phyloP scores from a whole-genome alignment of 2,113 vertebrate species.

The Taxidea taxus region DNA sequence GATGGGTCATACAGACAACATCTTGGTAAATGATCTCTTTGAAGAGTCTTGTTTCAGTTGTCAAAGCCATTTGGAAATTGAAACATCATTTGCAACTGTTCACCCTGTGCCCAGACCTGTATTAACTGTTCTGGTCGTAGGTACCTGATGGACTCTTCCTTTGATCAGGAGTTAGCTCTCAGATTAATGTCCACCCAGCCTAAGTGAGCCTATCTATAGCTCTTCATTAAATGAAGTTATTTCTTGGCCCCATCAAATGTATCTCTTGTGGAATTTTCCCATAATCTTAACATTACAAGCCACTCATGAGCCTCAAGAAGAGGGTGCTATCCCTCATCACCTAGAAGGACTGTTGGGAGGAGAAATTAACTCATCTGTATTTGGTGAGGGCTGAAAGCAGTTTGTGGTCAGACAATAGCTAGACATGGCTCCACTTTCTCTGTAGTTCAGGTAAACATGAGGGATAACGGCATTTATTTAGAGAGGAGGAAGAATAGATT shows the following conservation, averaged over 20 bases:
- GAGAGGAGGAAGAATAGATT: not conserved
- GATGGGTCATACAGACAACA: not conserved
- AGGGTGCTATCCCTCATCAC: not conserved
- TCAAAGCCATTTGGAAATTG: not conserved
- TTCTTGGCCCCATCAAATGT: not conserved
- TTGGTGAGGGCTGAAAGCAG: not conserved
- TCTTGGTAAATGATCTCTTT: not conserved
- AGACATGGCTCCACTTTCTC: rapidly evolving
- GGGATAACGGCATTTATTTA: not conserved
- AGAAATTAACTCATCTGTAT: not conserved
- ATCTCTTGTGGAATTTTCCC: not conserved
- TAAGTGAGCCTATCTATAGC: not conserved
- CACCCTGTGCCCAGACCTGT: not conserved
- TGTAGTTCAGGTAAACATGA: not conserved
- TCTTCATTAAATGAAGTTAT: not conserved
- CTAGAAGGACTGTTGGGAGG: not conserved
- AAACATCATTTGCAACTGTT: not conserved
- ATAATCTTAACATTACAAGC: not conserved
- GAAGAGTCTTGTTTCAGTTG: not conserved
- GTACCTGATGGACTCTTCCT: not conserved
- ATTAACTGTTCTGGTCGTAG: not conserved
- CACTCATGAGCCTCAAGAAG: not conserved
- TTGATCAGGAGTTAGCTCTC: not conserved
- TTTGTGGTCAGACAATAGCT: not conserved
- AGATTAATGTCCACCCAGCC: not conserved